phyloP scores from a whole-genome alignment of 2,113 vertebrate genomes.

The Colinus virginianus region DNA sequence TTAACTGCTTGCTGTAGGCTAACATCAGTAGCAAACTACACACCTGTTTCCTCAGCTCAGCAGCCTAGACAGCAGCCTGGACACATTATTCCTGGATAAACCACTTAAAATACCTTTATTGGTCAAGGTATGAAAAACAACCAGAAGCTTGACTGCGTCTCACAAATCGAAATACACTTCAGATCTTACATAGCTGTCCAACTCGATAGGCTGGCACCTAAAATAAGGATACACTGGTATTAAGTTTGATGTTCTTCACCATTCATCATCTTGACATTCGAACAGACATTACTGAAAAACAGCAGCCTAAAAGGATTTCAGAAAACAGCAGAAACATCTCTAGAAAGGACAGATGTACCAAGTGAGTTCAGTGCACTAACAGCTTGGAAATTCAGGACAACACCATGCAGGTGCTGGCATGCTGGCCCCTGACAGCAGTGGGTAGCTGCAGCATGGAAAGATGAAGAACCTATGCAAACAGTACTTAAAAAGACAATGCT shows the following conservation, averaged over 20 bases:
- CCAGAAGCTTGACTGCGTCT: background rate
- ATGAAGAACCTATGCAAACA: background rate
- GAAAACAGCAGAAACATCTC: background rate
- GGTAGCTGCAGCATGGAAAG: background rate
- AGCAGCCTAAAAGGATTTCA: background rate
- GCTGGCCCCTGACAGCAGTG: accelerated
- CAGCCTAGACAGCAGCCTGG: background rate
- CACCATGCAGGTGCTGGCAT: background rate
- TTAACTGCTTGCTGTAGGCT: background rate
- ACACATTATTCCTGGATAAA: background rate
- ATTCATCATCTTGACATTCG: background rate
- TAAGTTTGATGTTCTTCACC: background rate
- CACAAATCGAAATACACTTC: background rate
- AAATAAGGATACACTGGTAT: background rate
- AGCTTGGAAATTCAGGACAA: background rate
- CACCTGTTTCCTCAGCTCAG: background rate
- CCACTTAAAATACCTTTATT: background rate
- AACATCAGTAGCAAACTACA: background rate
- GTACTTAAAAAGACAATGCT: background rate
- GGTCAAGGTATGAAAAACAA: background rate
- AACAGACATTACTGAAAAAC: background rate
- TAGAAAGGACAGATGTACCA: background rate
- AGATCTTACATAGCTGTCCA: background rate
- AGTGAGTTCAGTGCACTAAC: accelerated
- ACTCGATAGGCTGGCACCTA: background rate